phyloP scores from a whole-genome alignment of 2,888 invertebrate genomes.

The Orthonychiurus folsomi region DNA sequence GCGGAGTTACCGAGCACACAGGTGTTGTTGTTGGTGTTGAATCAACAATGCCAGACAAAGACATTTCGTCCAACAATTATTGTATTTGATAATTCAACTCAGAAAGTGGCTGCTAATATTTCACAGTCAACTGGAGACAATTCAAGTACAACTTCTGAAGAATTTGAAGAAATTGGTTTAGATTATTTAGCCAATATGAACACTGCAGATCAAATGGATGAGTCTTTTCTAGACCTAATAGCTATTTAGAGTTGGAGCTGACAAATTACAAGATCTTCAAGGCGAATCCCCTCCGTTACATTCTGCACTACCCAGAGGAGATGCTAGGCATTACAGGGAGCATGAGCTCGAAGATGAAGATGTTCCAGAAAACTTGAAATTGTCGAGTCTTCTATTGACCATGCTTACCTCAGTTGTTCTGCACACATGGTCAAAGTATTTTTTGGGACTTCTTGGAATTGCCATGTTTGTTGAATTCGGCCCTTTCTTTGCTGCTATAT shows the following conservation, averaged over 20 bases:
- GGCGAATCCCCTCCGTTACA: background rate
- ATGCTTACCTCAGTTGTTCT: background rate
- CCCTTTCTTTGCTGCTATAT: background rate
- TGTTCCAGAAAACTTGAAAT: background rate
- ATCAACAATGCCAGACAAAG: background rate
- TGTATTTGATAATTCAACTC: conserved; percentile 4
- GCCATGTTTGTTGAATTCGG: conserved; percentile 11
- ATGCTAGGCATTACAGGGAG: background rate
- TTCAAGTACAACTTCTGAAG: background rate
- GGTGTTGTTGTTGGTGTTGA: conserved; percentile 6
- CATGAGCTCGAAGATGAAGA: conserved; percentile 13
- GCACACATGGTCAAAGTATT: conserved; percentile 18
- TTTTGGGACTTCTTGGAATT: conserved; percentile 14
- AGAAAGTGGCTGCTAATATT: conserved; percentile 2
- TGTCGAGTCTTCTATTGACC: background rate
- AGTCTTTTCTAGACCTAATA: background rate
- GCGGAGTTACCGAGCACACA: conserved; percentile 24
- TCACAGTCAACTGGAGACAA: conserved; percentile 3
- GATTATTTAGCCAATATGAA: conserved; percentile 23
- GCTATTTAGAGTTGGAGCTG: background rate
- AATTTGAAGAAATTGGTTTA: conserved; percentile 30
- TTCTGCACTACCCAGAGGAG: too few species aligned
- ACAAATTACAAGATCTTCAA: background rate
- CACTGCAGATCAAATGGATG: background rate
- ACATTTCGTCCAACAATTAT: background rate